phyloP scores from a whole-genome alignment of 1,140 invertebrate species.

The Neuroterus valhalla region DNA sequence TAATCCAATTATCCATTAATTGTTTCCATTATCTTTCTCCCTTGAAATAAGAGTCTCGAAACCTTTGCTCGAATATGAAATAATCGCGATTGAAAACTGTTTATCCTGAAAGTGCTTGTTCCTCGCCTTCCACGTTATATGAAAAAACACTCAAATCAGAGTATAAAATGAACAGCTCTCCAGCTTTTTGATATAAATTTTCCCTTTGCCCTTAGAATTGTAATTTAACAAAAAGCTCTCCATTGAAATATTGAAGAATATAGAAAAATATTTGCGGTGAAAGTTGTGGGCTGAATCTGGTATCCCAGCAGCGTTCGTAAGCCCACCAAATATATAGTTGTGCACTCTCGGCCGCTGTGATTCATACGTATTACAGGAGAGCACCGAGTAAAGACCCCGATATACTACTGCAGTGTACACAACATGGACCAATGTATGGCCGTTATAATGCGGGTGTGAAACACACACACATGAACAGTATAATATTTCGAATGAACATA shows the following conservation, averaged over 20 bases:
- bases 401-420: conserved; percentile 21
- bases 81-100: too few relatives aligned
- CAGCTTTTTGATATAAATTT: too few relatives aligned
- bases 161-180: too few relatives aligned
- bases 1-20: too few relatives aligned
- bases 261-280: neutral
- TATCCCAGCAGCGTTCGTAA: conserved; percentile 24
- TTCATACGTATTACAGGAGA: conserved; percentile 33
- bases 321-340: conserved; percentile 20
- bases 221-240: too few relatives aligned
- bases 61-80: too few relatives aligned
- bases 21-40: too few relatives aligned
- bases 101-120: too few relatives aligned
- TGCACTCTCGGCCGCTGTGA: conserved; percentile 17
- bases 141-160: too few relatives aligned
- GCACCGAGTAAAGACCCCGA: conserved; percentile 19
- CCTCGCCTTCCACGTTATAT: too few relatives aligned
- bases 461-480: neutral
- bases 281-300: conserved; percentile 23
- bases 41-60: too few relatives aligned
- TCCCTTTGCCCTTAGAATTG: too few relatives aligned
- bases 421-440: conserved; percentile 9
- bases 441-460: conserved; percentile 32
- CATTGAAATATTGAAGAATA: neutral
- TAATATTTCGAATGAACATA: neutral